phyloP scores from a whole-genome alignment of 1,140 invertebrate genomes.

The Neodiprion pinetum region DNA sequence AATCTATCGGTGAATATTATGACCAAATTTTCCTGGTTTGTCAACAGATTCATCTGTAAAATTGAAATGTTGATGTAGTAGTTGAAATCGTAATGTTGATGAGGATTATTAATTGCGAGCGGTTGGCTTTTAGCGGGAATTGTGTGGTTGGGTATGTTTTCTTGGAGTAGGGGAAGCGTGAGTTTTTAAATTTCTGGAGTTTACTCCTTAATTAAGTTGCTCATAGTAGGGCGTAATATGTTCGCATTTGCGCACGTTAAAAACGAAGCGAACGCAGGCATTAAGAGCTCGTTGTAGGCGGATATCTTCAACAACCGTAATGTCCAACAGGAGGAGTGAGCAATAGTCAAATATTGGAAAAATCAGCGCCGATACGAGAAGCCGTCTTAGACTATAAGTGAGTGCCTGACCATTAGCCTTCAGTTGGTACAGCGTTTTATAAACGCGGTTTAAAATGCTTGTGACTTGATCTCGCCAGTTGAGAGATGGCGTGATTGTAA shows the following conservation, averaged over 20 bases:
- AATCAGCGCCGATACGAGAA: neutral
- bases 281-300: conserved; percentile 5
- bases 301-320: neutral
- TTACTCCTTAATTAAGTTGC: neutral
- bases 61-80: too few species aligned
- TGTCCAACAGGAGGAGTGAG: neutral
- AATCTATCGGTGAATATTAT: too few species aligned
- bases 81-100: too few species aligned
- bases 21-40: too few species aligned
- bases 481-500: neutral
- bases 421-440: conserved; percentile 7
- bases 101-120: too few species aligned
- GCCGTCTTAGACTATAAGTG: neutral
- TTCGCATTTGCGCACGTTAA: conserved; percentile 1
- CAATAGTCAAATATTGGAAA: conserved; percentile 12
- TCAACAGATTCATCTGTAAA: too few species aligned
- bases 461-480: conserved; percentile 3
- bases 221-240: conserved; percentile 4
- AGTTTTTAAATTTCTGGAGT: too few species aligned
- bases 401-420: conserved; percentile 1
- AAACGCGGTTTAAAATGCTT: neutral
- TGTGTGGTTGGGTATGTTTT: too few species aligned
- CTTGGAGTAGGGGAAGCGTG: too few species aligned
- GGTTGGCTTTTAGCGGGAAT: too few species aligned
- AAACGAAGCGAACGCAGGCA: conserved; percentile 9